Evolutionary conservation across 2,797 vertebrate species (phyloP).

Genomic region (Chlorospingus flavigularis): DNA sequence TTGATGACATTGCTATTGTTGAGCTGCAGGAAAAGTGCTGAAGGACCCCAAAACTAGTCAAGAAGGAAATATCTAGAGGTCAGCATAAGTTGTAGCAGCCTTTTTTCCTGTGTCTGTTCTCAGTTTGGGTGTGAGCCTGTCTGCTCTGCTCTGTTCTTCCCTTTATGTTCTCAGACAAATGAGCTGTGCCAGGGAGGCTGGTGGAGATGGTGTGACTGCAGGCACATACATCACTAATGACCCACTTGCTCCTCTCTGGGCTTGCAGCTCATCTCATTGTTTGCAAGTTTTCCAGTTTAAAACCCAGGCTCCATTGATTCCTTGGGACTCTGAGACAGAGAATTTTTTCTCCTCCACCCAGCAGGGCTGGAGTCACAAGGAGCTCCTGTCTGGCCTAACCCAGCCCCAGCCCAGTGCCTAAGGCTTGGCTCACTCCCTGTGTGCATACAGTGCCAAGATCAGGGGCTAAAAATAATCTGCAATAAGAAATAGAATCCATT

Average conservation of each 20-base stretch:
- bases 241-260: not conserved
- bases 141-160: not conserved
- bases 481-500: not conserved
- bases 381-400: not conserved
- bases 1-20: slow-evolving; percentile 4
- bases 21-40: not conserved
- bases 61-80: slow-evolving; percentile 2
- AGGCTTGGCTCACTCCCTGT: not conserved
- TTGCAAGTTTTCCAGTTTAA: not conserved
- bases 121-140: not conserved
- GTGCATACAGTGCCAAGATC: not conserved
- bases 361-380: not conserved
- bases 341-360: not conserved
- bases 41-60: not conserved
- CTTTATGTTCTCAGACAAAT: not conserved
- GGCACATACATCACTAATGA: not conserved
- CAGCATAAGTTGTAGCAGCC: not conserved
- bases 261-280: not conserved
- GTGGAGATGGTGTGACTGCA: not conserved
- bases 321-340: not conserved
- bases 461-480: not conserved
- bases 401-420: not conserved
- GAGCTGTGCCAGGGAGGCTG: not conserved
- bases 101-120: not conserved
- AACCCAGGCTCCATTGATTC: not conserved